Evolutionary conservation across 2,113 vertebrate genomes (phyloP).

Genomic region (Apistogramma diplotaenia): DNA sequence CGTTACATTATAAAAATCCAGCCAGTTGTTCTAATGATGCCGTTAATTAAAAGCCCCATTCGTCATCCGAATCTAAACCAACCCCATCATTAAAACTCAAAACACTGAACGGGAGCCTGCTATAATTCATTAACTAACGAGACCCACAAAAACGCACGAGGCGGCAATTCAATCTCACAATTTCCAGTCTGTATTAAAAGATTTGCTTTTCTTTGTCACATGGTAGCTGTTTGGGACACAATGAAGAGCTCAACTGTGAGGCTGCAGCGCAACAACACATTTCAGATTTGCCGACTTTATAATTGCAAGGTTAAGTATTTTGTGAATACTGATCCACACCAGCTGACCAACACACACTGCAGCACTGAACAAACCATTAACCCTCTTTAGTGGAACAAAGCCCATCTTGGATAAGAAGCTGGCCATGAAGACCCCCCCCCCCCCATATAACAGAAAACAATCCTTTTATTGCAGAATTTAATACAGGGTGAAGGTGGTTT

Average conservation of each 20-base stretch:
- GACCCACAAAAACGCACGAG: neutral
- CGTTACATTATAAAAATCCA: neutral
- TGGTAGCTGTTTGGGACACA: neutral
- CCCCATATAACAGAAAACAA: neutral
- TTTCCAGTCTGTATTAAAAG: neutral
- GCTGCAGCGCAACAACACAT: neutral
- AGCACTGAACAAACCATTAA: neutral
- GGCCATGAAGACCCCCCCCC: neutral
- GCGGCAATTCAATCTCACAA: neutral
- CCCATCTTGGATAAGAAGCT: neutral
- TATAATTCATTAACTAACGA: conserved; percentile 9
- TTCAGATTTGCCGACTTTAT: neutral
- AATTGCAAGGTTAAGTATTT: neutral
- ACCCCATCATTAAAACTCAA: conserved; percentile 15
- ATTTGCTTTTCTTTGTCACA: neutral
- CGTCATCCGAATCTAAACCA: conserved; percentile 11
- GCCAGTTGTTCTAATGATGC: neutral
- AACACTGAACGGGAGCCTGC: neutral
- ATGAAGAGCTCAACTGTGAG: neutral
- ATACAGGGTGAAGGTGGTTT: neutral
- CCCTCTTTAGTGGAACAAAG: neutral
- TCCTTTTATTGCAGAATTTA: rapidly evolving
- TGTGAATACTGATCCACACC: neutral
- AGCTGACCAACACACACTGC: neutral
- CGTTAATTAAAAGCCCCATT: conserved; percentile 19